Evolutionary conservation across 1,140 invertebrate genomes (phyloP).

Genomic region (Sinonovacula constricta): DNA sequence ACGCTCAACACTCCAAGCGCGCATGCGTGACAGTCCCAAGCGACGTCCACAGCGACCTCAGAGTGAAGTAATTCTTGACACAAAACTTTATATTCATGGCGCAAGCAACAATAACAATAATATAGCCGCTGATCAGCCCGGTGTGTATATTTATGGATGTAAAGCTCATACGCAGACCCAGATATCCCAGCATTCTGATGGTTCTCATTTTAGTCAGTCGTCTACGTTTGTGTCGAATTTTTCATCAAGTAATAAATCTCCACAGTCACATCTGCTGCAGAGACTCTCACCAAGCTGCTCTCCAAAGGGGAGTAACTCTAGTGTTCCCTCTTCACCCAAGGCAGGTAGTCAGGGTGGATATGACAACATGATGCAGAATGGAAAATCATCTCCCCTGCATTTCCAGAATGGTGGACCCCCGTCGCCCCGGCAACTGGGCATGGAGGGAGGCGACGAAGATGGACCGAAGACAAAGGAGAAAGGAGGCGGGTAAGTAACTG

Average conservation of each 20-base stretch:
- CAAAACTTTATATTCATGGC: conserved; percentile 27
- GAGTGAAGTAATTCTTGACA: conserved; percentile 61
- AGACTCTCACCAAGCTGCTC: conserved; percentile 7
- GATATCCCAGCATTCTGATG: conserved; percentile 1
- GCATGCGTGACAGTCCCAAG: conserved; percentile 55
- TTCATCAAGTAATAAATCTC: too few relatives aligned
- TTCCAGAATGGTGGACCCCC: conserved; percentile 33
- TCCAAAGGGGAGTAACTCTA: conserved; percentile 33
- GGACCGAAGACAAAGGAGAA: conserved; percentile 19
- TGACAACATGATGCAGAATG: conserved; percentile 44
- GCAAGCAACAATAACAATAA: too few relatives aligned
- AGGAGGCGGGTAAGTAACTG: conserved; percentile 22
- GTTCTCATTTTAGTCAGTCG: conserved; percentile 1
- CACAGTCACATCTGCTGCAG: neutral
- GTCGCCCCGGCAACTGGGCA: neutral
- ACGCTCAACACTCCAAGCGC: conserved; percentile 25
- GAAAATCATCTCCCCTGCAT: conserved; percentile 31
- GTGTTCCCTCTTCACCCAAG: too few relatives aligned
- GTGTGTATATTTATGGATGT: conserved; percentile 61
- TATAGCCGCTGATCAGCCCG: conserved; percentile 56
- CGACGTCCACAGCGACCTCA: conserved; percentile 56
- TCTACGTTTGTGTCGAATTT: too few relatives aligned
- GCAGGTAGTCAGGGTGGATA: conserved; percentile 43
- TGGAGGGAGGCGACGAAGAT: neutral
- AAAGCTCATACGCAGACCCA: conserved; percentile 50